Conservation (phyloP, 2,888 invertebrate genomes). For the Gasteruption jaculator region DNA sequence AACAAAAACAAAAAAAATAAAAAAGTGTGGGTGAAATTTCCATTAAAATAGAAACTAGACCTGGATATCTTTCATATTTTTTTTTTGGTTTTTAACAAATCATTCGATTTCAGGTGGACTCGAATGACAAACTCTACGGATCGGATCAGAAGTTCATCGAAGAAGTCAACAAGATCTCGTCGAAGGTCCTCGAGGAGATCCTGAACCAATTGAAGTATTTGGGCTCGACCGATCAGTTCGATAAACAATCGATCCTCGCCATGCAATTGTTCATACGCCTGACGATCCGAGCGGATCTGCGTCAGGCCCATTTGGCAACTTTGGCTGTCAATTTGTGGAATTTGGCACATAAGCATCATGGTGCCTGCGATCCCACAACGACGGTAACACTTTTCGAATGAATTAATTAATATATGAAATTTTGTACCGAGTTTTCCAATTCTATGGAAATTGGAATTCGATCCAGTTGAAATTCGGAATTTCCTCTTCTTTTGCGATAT, state of each 20-base stretch:
- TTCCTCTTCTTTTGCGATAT: not conserved
- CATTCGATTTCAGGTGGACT: slow-evolving; percentile 65
- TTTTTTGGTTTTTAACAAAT: not conserved
- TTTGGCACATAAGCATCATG: slow-evolving; percentile 66
- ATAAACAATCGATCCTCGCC: slow-evolving; percentile 69
- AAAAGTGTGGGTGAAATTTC: too few species aligned
- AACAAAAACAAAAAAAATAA: too few species aligned
- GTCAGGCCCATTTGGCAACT: slow-evolving; percentile 58
- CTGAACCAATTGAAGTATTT: slow-evolving; percentile 67
- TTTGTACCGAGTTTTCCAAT: not conserved
- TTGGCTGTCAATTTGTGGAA: slow-evolving; percentile 81
- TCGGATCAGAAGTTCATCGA: slow-evolving; percentile 80
- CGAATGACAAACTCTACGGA: slow-evolving; percentile 90
- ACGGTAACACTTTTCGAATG: slow-evolving; percentile 40
- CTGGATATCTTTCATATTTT: slow-evolving; percentile 11
- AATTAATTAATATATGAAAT: not conserved
- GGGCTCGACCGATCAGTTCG: slow-evolving; percentile 58
- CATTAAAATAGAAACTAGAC: too few species aligned
- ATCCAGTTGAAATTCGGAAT: too few species aligned
- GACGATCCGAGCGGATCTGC: slow-evolving; percentile 62
- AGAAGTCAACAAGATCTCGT: slow-evolving; percentile 74
- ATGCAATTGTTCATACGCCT: slow-evolving; percentile 71
- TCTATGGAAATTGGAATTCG: too few species aligned
- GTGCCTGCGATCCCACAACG: slow-evolving; percentile 56
- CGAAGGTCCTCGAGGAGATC: slow-evolving; percentile 73